Conservation (phyloP, 2,113 vertebrate species). For the Peromyscus polionotus region DNA sequence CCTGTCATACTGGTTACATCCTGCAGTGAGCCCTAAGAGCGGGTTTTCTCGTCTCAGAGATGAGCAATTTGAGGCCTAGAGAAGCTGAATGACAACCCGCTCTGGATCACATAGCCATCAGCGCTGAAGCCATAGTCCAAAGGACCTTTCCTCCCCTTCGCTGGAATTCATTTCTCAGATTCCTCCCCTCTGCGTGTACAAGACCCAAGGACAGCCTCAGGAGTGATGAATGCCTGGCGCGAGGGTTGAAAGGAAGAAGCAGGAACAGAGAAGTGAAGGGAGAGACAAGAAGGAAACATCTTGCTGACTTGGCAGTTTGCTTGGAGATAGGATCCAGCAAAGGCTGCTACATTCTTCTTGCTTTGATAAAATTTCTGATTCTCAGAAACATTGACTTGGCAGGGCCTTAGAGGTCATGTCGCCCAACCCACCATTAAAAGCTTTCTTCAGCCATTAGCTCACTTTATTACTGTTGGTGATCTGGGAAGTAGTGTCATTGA, state of each 20-base stretch:
- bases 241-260: slow-evolving; percentile 12
- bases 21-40: background rate
- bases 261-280: slow-evolving; percentile 59
- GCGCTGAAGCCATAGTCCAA: background rate
- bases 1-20: background rate
- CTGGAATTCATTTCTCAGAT: slow-evolving; percentile 41
- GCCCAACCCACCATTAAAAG: slow-evolving; percentile 76
- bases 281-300: slow-evolving; percentile 61
- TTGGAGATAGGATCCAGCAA: slow-evolving; percentile 58
- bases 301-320: slow-evolving; percentile 71
- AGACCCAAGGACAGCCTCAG: background rate
- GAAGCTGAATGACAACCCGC: background rate
- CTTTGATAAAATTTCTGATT: slow-evolving; percentile 80
- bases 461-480: slow-evolving; percentile 76
- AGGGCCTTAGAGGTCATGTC: slow-evolving; percentile 68
- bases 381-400: slow-evolving; percentile 78
- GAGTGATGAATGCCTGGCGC: slow-evolving; percentile 28
- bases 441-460: slow-evolving; percentile 80
- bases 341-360: slow-evolving; percentile 55
- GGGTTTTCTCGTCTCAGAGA: slow-evolving; percentile 47
- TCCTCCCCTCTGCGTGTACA: background rate
- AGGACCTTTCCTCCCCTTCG: background rate
- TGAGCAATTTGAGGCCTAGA: background rate
- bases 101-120: slow-evolving; percentile 27
- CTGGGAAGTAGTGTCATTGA: slow-evolving; percentile 66